These are phyloP conservation scores for Papilio machaon DNA, from an alignment of 1,140 invertebrate species.

Conservation along the genomic window DNA sequence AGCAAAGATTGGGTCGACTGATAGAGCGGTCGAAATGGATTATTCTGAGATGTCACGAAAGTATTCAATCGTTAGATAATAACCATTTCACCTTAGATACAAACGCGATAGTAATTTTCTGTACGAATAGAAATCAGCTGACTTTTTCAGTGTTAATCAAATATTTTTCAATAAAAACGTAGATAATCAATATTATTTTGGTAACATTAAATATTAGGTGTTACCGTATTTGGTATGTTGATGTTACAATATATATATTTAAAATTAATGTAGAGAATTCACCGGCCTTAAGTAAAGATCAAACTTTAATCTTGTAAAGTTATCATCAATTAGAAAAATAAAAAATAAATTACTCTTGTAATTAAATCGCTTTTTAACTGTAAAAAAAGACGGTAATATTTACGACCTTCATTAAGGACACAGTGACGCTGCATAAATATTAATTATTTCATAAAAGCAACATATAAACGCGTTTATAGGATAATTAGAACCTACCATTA, in stretches of 20 bases:
- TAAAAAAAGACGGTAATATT: background rate
- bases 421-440: background rate
- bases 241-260: too few relatives aligned
- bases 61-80: conserved; percentile 39
- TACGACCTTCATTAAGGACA: background rate
- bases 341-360: too few relatives aligned
- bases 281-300: too few relatives aligned
- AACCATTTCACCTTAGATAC: conserved; percentile 20
- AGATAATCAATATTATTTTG: too few relatives aligned
- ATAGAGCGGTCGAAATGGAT: conserved; percentile 51
- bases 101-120: background rate
- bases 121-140: background rate
- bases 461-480: background rate
- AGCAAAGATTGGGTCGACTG: conserved; percentile 54
- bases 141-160: background rate
- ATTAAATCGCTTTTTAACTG: background rate
- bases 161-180: too few relatives aligned
- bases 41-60: conserved; percentile 47
- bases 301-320: too few relatives aligned
- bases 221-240: too few relatives aligned
- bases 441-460: conserved; percentile 25
- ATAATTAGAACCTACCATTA: background rate
- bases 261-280: too few relatives aligned
- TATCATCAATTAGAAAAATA: too few relatives aligned
- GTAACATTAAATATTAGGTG: too few relatives aligned